phyloP scores from a whole-genome alignment of 35 echinoderm and acorn worm species.

The Acanthaster planci region DNA sequence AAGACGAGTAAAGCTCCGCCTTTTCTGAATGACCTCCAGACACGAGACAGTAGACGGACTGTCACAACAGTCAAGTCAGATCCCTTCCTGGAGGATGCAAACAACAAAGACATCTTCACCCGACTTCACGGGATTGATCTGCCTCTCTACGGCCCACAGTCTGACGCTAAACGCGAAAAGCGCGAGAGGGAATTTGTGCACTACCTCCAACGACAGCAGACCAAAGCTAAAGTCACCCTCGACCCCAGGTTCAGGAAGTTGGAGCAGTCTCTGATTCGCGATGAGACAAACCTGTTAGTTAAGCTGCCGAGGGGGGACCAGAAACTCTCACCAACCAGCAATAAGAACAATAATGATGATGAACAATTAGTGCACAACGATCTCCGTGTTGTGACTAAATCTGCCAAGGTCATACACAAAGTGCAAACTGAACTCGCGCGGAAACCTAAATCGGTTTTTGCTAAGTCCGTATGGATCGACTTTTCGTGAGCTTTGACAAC shows the following conservation, averaged over 20 bases:
- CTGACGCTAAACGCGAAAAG: conserved; percentile 41
- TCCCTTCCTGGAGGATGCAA: neutral
- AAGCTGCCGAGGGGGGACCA: neutral
- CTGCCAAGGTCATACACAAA: conserved; percentile 1
- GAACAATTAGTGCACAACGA: neutral
- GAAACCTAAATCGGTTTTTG: conserved; percentile 23
- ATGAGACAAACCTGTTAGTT: neutral
- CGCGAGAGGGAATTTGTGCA: conserved; percentile 38
- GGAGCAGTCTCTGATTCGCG: conserved; percentile 45
- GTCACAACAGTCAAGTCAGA: neutral
- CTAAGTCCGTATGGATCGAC: conserved; percentile 18
- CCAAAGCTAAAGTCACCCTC: conserved; percentile 28
- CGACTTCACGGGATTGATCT: conserved; percentile 54
- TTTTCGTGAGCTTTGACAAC: neutral
- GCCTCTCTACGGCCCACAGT: conserved; percentile 70
- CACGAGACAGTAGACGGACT: neutral
- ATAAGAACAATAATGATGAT: neutral
- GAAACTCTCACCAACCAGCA: neutral
- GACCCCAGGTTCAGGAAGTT: conserved; percentile 59
- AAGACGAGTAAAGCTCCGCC: neutral
- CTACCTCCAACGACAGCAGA: conserved; percentile 41
- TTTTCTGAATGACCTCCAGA: neutral
- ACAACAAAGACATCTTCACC: conserved; percentile 19
- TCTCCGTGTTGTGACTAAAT: neutral
- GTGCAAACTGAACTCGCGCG: conserved; percentile 7